phyloP scores from a whole-genome alignment of 2,113 vertebrate species.

The Chrysochloris asiatica region DNA sequence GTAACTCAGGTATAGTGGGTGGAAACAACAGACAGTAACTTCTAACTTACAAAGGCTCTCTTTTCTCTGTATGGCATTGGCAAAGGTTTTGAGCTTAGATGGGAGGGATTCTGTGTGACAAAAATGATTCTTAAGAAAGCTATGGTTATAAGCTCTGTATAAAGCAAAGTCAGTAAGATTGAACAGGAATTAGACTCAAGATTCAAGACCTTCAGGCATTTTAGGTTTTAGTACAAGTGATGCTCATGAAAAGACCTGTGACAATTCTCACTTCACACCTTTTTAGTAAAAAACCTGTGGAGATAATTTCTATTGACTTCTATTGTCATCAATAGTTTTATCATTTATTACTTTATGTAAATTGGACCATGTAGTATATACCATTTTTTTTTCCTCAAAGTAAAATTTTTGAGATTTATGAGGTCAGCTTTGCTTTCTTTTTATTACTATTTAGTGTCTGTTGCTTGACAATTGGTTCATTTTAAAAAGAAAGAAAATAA shows the following conservation, averaged over 20 bases:
- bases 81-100: not conserved
- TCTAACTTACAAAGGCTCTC: not conserved
- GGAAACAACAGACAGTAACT: not conserved
- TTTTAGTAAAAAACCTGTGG: not conserved
- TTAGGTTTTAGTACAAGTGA: constrained; percentile 1
- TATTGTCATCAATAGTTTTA: not conserved
- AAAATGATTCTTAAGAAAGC: not conserved
- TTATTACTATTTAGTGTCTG: too few relatives aligned
- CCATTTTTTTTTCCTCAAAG: too few relatives aligned
- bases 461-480: too few relatives aligned
- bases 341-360: not conserved
- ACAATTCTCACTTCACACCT: not conserved
- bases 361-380: not conserved
- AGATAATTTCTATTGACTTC: not conserved
- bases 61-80: not conserved
- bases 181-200: not conserved
- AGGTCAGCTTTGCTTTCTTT: too few relatives aligned
- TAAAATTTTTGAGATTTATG: not conserved
- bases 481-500: too few relatives aligned
- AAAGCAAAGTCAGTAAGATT: not conserved
- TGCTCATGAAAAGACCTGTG: not conserved
- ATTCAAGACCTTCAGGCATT: not conserved
- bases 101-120: not conserved
- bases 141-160: not conserved
- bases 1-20: not conserved